These are phyloP conservation scores for Ailuropoda melanoleuca DNA, from an alignment of 2,113 vertebrate species.

Conservation along the genomic window DNA sequence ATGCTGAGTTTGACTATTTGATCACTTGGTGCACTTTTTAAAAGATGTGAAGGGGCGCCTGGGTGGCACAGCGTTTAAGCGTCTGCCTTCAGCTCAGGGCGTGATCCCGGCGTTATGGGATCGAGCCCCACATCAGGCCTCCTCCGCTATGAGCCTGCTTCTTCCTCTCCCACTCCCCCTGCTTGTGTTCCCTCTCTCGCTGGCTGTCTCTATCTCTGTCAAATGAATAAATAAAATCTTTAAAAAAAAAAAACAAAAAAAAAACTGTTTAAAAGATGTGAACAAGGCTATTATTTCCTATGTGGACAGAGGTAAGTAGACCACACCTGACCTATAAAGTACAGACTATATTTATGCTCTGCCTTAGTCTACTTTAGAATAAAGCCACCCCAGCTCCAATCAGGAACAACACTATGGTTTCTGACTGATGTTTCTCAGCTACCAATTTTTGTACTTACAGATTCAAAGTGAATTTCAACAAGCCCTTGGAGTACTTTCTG, in stretches of 20 bases:
- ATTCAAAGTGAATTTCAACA: conserved; percentile 42
- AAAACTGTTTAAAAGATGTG: too few relatives aligned
- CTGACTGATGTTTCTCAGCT: conserved; percentile 13
- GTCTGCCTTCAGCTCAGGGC: too few relatives aligned
- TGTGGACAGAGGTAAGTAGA: neutral
- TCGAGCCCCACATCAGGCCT: too few relatives aligned
- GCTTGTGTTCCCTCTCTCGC: too few relatives aligned
- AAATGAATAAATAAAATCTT: too few relatives aligned
- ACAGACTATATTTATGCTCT: neutral
- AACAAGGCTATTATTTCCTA: neutral
- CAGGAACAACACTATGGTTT: neutral
- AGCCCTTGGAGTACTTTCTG: conserved; percentile 13
- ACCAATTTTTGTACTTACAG: neutral
- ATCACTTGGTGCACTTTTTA: neutral
- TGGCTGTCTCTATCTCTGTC: too few relatives aligned
- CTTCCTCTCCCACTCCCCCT: too few relatives aligned
- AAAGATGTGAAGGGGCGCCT: neutral
- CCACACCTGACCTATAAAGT: conserved; percentile 3
- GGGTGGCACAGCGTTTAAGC: too few relatives aligned
- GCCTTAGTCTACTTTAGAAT: neutral
- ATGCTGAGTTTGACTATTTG: neutral
- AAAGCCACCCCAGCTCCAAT: neutral
- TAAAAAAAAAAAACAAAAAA: too few relatives aligned
- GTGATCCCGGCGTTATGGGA: too few relatives aligned
- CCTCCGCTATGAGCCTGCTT: too few relatives aligned